Percentiles rank a stretch among this genome's conserved stretches.
Evolutionary conservation across 2,888 invertebrate genomes (phyloP).

Genomic region (Laothoe populi): DNA sequence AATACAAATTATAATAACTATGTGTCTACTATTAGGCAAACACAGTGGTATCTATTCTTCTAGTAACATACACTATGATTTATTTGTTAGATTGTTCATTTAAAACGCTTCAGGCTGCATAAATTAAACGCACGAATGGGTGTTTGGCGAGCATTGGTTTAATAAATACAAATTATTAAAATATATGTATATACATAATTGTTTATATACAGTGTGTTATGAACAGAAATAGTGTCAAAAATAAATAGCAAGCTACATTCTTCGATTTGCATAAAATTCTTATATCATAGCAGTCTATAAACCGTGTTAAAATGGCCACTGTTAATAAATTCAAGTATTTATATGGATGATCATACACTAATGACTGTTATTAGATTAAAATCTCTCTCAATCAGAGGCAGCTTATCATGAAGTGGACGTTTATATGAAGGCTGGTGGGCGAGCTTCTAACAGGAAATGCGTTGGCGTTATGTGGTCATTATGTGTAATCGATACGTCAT

Average conservation of each 20-base stretch:
- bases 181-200: too few species aligned
- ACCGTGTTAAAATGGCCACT: background rate
- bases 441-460: constrained; percentile 50
- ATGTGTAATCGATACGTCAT: constrained; percentile 30
- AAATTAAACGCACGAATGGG: background rate
- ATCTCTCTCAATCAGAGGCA: constrained; percentile 10
- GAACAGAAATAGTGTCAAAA: background rate
- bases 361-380: constrained; percentile 2
- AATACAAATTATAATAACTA: background rate
- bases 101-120: background rate
- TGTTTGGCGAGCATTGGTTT: too few species aligned
- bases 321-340: background rate
- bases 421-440: constrained; percentile 41
- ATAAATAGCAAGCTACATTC: background rate
- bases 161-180: too few species aligned
- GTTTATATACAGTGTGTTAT: too few species aligned
- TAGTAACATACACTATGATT: background rate
- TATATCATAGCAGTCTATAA: background rate
- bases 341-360: background rate
- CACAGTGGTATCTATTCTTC: background rate
- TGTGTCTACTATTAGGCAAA: background rate
- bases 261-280: background rate
- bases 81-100: background rate
- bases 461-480: constrained; percentile 47
- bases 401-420: constrained; percentile 22